Evolutionary conservation across 1,140 invertebrate species (phyloP), one percentile per base, ranked within the genome.

Genomic region (Drosophila nigromelanica): DNA sequence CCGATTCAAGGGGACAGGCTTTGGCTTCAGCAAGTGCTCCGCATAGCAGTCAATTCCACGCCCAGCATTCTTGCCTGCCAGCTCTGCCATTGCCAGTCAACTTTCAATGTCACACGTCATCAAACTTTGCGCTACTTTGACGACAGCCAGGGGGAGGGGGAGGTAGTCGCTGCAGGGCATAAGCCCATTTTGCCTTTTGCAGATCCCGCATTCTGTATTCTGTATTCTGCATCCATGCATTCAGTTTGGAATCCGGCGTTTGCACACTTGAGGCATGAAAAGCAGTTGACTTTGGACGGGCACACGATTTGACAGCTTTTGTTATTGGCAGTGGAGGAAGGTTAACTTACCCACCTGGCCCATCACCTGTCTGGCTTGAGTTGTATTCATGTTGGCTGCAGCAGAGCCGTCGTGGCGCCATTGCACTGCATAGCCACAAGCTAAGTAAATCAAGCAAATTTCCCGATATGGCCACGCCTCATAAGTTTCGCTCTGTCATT

Each of bases 31-130:
- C 24, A 30, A 33, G 4, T 14, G 6, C 33, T 54, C 18, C 35
- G 10, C 43, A 61, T 39, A 33, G 47, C 37, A 50, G 42, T 50
- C 51, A 55, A 42, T 71, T 52, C 45, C 45, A 52, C 52, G 47
- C 33, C 3, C 42, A 56, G 15, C 4, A 15, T 10, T n/a, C 3
- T 37, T 35, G 15, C 10, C 39, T 64, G 66, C 30, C 37, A 37
- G n/a, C 60, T 54, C 43, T 40, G 51, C 37, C 61, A 56, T 62
- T 89, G 60, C 45, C 70, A 72, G 67, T 69, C 62, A 68, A 73
- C 79, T 82, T 89, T 89, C 83, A 89, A 83, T 89, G 83, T 89
- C 83, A 89, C 83, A 87, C 85, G 83, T 87, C 83, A 83, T 89
- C 80, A 78, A 83, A 89, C 76, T 80, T 81, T 73, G 76, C 64